Evolutionary conservation across 2,113 vertebrate genomes (phyloP).

Genomic region (Hirundichthys speculiger): DNA sequence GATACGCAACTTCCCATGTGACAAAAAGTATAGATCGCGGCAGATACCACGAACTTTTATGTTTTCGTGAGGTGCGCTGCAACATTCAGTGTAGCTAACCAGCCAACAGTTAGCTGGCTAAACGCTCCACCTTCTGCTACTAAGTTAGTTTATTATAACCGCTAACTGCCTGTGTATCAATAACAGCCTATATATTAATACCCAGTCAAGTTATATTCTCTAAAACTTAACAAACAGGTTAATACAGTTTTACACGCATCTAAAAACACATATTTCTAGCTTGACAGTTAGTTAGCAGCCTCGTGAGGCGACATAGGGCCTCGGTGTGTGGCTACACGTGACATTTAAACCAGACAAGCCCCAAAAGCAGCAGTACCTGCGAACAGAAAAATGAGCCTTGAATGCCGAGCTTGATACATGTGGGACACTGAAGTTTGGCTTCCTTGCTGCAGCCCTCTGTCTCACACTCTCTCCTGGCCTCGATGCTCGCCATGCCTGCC

Average conservation of each 20-base stretch:
- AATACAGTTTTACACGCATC: slow-evolving; percentile 2
- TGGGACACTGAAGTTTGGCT: slow-evolving; percentile 97
- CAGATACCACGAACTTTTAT: no score
- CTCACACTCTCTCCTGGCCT: slow-evolving; percentile 90
- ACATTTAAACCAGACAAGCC: not conserved
- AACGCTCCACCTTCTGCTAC: not conserved
- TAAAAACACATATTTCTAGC: slow-evolving; percentile 46
- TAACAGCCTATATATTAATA: not conserved
- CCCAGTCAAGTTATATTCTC: accelerated
- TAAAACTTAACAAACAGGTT: not conserved
- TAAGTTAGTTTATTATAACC: not conserved
- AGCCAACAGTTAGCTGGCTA: slow-evolving; percentile 35
- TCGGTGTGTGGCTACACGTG: not conserved
- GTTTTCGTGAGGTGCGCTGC: no score
- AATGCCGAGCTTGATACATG: slow-evolving; percentile 97
- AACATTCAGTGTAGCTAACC: slow-evolving; percentile 19
- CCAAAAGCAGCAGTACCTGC: slow-evolving; percentile 82
- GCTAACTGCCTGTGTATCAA: not conserved
- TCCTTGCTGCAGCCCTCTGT: slow-evolving; percentile 91
- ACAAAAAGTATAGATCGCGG: no score
- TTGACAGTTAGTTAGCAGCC: slow-evolving; percentile 59
- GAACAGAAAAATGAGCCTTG: slow-evolving; percentile 98
- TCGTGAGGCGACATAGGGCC: slow-evolving; percentile 60
- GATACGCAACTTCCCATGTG: no score
- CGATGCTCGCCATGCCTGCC: slow-evolving; percentile 93